Percentiles rank a stretch among this genome's conserved stretches.
Evolutionary conservation across 2,113 vertebrate genomes (phyloP).

Genomic region (Marcusenius ussheri): DNA sequence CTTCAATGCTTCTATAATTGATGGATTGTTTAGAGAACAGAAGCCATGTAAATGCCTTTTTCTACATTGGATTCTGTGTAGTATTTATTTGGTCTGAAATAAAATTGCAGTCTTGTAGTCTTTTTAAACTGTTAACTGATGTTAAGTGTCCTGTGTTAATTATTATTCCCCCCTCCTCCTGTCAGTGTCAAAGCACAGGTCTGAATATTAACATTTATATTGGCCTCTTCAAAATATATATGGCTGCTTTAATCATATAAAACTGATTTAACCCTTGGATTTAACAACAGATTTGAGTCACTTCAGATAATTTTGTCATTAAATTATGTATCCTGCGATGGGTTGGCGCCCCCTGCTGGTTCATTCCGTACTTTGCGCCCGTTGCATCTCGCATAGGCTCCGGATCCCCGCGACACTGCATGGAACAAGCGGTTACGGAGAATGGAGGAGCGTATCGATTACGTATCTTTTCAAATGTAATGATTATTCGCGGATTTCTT

Average conservation of each 20-base stretch:
- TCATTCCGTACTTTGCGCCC: neutral
- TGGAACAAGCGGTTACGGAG: neutral
- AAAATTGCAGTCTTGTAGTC: conserved; percentile 3
- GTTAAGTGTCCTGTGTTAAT: no score
- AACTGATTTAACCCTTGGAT: neutral
- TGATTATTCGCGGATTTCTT: neutral
- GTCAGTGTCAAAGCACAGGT: neutral
- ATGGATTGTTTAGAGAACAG: conserved; percentile 9
- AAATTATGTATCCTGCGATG: neutral
- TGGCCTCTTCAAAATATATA: neutral
- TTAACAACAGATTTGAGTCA: neutral
- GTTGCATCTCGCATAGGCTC: neutral
- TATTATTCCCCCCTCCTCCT: neutral
- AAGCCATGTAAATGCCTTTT: conserved; percentile 8
- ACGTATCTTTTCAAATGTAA: neutral
- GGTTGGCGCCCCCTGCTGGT: neutral
- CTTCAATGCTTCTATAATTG: neutral
- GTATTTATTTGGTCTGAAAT: conserved; percentile 21
- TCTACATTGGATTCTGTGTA: conserved; percentile 18
- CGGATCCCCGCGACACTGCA: neutral
- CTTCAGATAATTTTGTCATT: neutral
- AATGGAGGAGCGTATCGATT: neutral
- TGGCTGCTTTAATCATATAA: neutral
- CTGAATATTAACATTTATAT: neutral
- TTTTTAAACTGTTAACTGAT: conserved; percentile 11